These are phyloP conservation scores for Drosophila nasuta DNA, from an alignment of 1,140 invertebrate genomes.

Conservation along the genomic window DNA sequence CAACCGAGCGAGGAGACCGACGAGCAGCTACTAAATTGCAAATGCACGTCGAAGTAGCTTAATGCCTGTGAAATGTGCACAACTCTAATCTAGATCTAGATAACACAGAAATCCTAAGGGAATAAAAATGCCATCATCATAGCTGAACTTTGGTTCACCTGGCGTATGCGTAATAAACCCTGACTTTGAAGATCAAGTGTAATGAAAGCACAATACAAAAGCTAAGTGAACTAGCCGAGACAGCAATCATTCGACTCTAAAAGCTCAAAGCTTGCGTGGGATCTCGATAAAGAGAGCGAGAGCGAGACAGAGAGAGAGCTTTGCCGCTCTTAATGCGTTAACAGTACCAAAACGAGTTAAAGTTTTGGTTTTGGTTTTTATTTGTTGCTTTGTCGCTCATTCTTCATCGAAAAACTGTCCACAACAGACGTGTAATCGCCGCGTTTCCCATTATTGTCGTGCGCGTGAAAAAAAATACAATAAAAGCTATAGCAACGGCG, in stretches of 20 bases:
- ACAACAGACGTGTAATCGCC: conserved; percentile 30
- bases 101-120: conserved; percentile 9
- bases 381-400: conserved; percentile 44
- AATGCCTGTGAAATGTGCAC: conserved; percentile 28
- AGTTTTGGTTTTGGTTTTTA: conserved; percentile 40
- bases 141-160: not conserved
- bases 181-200: conserved; percentile 1
- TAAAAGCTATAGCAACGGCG: conserved; percentile 3
- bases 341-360: conserved; percentile 24
- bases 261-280: not conserved
- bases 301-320: not conserved
- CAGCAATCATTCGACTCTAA: not conserved
- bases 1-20: conserved; percentile 47
- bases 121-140: conserved; percentile 6
- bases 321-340: not conserved
- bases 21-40: conserved; percentile 61
- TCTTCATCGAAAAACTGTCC: conserved; percentile 42
- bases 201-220: not conserved
- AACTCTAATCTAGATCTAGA: conserved; percentile 16
- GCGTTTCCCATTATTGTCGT: conserved; percentile 12
- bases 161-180: conserved; percentile 24
- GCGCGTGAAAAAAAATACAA: conserved; percentile 3
- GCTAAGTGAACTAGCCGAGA: conserved; percentile 1
- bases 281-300: conserved; percentile 2
- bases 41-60: conserved; percentile 49